phyloP scores from a whole-genome alignment of 2,888 invertebrate genomes.

The Acrobasis suavella region DNA sequence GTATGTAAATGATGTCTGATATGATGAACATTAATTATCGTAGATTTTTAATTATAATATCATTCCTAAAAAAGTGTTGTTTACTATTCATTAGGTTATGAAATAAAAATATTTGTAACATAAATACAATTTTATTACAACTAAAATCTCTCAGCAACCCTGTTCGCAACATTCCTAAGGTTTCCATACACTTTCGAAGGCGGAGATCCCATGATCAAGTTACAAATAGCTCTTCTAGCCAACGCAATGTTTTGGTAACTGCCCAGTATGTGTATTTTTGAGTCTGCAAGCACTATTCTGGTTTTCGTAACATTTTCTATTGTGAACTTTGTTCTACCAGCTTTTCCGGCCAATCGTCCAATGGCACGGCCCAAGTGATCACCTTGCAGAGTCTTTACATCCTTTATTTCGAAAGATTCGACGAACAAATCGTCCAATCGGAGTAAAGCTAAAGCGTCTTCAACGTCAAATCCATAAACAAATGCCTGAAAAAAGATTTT shows the following conservation, averaged over 20 bases:
- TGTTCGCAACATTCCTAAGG: slow-evolving; percentile 91
- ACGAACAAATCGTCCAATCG: slow-evolving; percentile 98
- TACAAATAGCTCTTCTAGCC: slow-evolving; percentile 97
- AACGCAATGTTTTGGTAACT: slow-evolving; percentile 98
- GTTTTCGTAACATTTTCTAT: slow-evolving; percentile 99
- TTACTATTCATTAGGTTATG: not conserved
- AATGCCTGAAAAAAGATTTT: slow-evolving; percentile 90
- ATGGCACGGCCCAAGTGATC: slow-evolving; percentile 98
- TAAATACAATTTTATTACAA: slow-evolving; percentile 54
- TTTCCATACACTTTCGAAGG: slow-evolving; percentile 99
- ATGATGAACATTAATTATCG: too few species aligned
- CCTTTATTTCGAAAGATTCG: slow-evolving; percentile 98
- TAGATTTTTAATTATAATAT: too few species aligned
- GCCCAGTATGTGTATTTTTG: slow-evolving; percentile 97
- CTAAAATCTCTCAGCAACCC: slow-evolving; percentile 90
- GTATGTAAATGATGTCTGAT: too few species aligned
- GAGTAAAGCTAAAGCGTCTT: slow-evolving; percentile 96
- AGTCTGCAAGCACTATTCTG: slow-evolving; percentile 97
- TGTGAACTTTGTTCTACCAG: slow-evolving; percentile 97
- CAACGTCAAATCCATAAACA: slow-evolving; percentile 97
- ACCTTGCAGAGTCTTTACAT: slow-evolving; percentile 96
- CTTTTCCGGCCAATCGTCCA: slow-evolving; percentile 98
- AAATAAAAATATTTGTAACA: slow-evolving; percentile 35
- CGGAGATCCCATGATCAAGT: slow-evolving; percentile 97
- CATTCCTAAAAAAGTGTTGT: too few species aligned